Evolutionary conservation across 2,797 vertebrate genomes (phyloP).

Genomic region (Spondyliosoma cantharus): DNA sequence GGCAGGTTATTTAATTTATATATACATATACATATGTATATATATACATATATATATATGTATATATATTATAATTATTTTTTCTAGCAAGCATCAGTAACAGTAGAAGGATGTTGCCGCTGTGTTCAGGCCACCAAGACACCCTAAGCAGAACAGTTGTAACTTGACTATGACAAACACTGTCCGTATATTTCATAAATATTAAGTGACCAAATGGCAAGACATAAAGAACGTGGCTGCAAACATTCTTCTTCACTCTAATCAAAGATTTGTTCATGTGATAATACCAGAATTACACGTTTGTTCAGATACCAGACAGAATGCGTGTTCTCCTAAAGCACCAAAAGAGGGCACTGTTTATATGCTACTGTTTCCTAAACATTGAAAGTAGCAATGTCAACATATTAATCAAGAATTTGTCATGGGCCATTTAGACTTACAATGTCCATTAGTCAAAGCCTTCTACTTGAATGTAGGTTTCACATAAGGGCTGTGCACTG

Average conservation of each 20-base stretch:
- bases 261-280: neutral
- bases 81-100: no score
- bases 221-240: neutral
- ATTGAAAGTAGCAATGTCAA: constrained; percentile 8
- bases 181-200: neutral
- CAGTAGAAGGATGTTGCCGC: no score
- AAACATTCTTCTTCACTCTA: neutral
- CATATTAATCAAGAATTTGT: constrained; percentile 28
- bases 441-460: constrained; percentile 15
- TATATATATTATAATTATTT: no score
- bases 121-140: neutral
- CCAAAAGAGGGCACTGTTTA: constrained; percentile 77
- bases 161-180: neutral
- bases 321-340: neutral
- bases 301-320: neutral
- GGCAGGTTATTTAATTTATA: no score
- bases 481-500: constrained; percentile 13
- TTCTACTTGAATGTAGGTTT: constrained; percentile 20
- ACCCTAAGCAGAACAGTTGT: neutral
- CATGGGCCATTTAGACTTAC: constrained; percentile 15
- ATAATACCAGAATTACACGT: neutral
- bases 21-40: no score
- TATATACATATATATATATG: no score
- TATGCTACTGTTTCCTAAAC: constrained; percentile 19
- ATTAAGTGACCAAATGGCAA: neutral